Percentiles rank a stretch among this genome's conserved stretches.
Conservation (phyloP, 2,888 invertebrate species). For the Augochlorella aurata region DNA sequence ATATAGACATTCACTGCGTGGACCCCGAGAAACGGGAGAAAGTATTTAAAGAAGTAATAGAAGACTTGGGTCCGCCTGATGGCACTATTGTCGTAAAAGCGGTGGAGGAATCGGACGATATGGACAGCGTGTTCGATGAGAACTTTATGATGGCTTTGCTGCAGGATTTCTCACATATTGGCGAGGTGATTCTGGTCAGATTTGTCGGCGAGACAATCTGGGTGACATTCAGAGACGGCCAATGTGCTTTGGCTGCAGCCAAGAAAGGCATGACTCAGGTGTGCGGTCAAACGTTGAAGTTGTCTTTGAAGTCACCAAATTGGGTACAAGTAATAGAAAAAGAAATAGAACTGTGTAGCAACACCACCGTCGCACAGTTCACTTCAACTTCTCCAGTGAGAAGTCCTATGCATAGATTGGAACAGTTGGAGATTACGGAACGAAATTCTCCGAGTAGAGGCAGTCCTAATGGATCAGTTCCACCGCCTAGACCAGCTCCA, state of each 20-base stretch:
- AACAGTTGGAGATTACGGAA: conserved; percentile 82
- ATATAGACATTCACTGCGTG: conserved; percentile 92
- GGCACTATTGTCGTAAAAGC: conserved; percentile 92
- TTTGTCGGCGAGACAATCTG: conserved; percentile 95
- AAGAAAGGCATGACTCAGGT: conserved; percentile 84
- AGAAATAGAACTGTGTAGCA: conserved; percentile 92
- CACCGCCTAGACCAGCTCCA: conserved; percentile 83
- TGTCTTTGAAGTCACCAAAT: conserved; percentile 91
- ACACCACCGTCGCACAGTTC: conserved; percentile 91
- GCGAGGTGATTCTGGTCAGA: conserved; percentile 94
- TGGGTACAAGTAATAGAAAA: conserved; percentile 92
- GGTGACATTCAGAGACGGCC: conserved; percentile 95
- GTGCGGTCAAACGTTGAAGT: conserved; percentile 86
- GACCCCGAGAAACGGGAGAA: conserved; percentile 89
- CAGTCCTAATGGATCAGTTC: conserved; percentile 82
- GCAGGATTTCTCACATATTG: conserved; percentile 91
- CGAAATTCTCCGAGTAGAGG: conserved; percentile 85
- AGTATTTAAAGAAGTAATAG: conserved; percentile 92
- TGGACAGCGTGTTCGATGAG: conserved; percentile 89
- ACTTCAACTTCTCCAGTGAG: conserved; percentile 74
- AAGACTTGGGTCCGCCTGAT: conserved; percentile 96
- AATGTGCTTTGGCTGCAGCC: conserved; percentile 90
- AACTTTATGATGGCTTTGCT: conserved; percentile 90
- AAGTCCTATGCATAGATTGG: conserved; percentile 81
- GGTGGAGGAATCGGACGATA: conserved; percentile 83